Evolutionary conservation across 2,797 vertebrate species (phyloP), one percentile per base, ranked within the genome.

Genomic region (Falco biarmicus): DNA sequence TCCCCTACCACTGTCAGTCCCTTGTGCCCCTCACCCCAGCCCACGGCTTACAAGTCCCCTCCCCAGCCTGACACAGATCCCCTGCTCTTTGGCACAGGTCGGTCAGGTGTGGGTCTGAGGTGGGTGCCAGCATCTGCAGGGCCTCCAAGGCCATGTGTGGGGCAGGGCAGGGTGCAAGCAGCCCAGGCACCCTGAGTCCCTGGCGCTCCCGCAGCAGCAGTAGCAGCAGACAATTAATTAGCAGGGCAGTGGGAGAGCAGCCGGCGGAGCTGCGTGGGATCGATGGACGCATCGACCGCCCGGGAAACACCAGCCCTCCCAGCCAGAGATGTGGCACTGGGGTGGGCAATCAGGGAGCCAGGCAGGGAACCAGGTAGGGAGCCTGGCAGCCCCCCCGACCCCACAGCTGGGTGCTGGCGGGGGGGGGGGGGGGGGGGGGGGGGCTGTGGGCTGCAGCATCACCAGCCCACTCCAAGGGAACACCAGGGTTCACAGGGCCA

Each of bases 161-260:
- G 48, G 57, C 75, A 85, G 41, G 16, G 41, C 47, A 34, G 59
- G 34, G 25, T 24, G 28, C 37, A n/a, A 59, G 70, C 29, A 60
- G 65, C 56, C 48, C 34, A 5, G 32, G 64, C 29, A 8, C 22
- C 34, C n/a, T 0, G 2, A 10, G 16, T 48, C 34, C n/a, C 69
- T 15, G 1, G 66, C 0, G 5, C 54, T 95, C 66, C 78, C 4
- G 12, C 87, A 82, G 71, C 65, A 92, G 48, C 69, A 84, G 53
- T 51, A 89, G 65, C 83, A 51, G 47, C 12, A 37, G 68, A 10
- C 76, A 83, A 93, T 97, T 96, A 96, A 96, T 96, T 93, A 91
- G 56, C 51, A 47, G 94, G 93, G 91, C 34, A 25, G 91, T 83
- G 84, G 84, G 91, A 87, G 84, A 95, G 94, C 91, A 95, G 94